A percentile compares a stretch with the other conserved stretches of the same genome.
phyloP scores from a whole-genome alignment of 1,140 invertebrate genomes.

The Neuroterus valhalla region DNA sequence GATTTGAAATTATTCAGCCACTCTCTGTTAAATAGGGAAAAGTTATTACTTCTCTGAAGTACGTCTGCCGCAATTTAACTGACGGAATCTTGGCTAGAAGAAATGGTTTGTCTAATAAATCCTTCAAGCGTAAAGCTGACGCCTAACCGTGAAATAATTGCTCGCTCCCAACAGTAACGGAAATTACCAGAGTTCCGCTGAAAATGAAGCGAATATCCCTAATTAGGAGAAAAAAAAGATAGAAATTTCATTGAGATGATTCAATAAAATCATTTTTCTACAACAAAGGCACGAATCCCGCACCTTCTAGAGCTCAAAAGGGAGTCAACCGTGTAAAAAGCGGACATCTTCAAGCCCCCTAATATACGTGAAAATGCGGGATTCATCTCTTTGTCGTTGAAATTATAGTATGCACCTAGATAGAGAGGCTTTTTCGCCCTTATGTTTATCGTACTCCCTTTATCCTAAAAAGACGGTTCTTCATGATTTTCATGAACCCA shows the following conservation, averaged over 20 bases:
- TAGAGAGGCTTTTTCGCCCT: no score
- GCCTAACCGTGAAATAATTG: conserved; percentile 23
- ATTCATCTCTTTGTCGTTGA: no score
- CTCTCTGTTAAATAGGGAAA: background rate
- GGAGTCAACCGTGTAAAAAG: background rate
- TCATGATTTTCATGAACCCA: no score
- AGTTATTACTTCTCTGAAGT: background rate
- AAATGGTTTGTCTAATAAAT: conserved; percentile 27
- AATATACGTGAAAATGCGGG: no score
- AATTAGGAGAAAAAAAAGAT: conserved; percentile 17
- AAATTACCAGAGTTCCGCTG: background rate
- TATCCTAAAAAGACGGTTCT: no score
- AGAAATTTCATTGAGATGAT: background rate
- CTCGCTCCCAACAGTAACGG: conserved; percentile 3
- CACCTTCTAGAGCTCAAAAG: background rate
- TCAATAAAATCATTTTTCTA: background rate
- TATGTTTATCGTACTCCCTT: no score
- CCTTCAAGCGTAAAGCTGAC: conserved; percentile 21
- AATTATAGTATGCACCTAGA: no score
- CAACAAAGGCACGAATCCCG: no score
- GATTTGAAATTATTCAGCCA: background rate
- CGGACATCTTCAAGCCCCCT: background rate
- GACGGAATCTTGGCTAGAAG: conserved; percentile 20
- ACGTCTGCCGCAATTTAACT: conserved; percentile 9
- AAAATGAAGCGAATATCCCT: background rate